Evolutionary conservation across 64 coral and sea anemone species (phyloP).

Genomic region (Platygyra sinensis): DNA sequence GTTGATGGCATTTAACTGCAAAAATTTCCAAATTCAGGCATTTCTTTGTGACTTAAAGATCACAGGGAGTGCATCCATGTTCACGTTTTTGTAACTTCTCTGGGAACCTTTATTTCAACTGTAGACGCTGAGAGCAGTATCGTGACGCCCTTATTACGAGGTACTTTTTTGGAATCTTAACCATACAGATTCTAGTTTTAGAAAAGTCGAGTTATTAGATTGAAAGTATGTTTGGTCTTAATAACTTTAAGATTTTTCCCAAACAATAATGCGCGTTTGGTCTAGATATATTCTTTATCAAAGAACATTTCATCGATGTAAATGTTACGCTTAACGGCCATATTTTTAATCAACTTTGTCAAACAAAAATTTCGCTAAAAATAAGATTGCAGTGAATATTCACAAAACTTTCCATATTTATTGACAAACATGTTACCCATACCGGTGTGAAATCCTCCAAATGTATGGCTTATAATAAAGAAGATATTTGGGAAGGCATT

Average conservation of each 20-base stretch:
- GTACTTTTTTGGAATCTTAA: conserved; percentile 5
- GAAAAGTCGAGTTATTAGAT: too few species aligned
- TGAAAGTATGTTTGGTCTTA: too few species aligned
- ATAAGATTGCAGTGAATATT: too few species aligned
- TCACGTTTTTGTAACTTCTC: not conserved
- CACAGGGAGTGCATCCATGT: too few species aligned
- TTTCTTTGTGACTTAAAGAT: too few species aligned
- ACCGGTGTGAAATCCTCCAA: not conserved
- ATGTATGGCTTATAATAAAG: not conserved
- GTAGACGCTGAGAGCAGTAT: not conserved
- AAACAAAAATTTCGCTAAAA: not conserved
- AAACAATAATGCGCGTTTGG: not conserved
- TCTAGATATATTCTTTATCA: not conserved
- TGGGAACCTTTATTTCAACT: not conserved
- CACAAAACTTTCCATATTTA: conserved; percentile 3
- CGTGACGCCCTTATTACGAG: not conserved
- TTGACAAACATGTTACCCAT: not conserved
- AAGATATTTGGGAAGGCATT: not conserved
- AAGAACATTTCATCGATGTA: not conserved
- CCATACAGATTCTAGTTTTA: not conserved
- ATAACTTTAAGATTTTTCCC: too few species aligned
- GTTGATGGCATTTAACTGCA: too few species aligned
- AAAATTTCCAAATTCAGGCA: too few species aligned
- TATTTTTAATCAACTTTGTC: conserved; percentile 7
- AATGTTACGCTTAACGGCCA: conserved; percentile 14